phyloP scores from a whole-genome alignment of 2,797 vertebrate genomes.

The Poliocrania exsul region DNA sequence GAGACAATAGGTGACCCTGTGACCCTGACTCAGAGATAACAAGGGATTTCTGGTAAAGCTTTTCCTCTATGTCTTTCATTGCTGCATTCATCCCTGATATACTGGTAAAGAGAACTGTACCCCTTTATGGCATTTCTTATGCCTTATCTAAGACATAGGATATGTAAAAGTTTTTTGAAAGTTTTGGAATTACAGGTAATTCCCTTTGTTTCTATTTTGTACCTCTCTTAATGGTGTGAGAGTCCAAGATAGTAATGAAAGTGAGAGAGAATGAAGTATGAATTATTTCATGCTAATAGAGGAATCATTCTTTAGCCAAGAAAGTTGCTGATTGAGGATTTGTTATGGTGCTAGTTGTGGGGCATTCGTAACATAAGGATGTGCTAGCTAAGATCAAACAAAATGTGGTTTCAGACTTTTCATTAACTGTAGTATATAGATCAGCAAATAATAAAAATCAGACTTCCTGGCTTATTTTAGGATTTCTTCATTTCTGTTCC shows the following conservation, averaged over 20 bases:
- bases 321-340: not conserved
- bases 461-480: not conserved
- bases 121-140: not conserved
- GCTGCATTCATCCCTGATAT: fast-evolving
- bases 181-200: not conserved
- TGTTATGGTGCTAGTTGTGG: not conserved
- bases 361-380: not conserved
- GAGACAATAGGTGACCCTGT: not conserved
- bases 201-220: not conserved
- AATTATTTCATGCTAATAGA: not conserved
- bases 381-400: not conserved
- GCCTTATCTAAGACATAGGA: not conserved
- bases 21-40: fast-evolving
- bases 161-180: not conserved
- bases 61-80: not conserved
- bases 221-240: not conserved
- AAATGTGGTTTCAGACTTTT: not conserved
- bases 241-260: not conserved
- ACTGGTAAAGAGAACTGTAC: not conserved
- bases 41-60: not conserved
- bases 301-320: not conserved
- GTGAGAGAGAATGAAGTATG: not conserved
- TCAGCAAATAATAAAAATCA: not conserved
- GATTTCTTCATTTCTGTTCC: not conserved
- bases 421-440: not conserved